Conservation (phyloP, 2,888 invertebrate species). For the Cephalotes varians region DNA sequence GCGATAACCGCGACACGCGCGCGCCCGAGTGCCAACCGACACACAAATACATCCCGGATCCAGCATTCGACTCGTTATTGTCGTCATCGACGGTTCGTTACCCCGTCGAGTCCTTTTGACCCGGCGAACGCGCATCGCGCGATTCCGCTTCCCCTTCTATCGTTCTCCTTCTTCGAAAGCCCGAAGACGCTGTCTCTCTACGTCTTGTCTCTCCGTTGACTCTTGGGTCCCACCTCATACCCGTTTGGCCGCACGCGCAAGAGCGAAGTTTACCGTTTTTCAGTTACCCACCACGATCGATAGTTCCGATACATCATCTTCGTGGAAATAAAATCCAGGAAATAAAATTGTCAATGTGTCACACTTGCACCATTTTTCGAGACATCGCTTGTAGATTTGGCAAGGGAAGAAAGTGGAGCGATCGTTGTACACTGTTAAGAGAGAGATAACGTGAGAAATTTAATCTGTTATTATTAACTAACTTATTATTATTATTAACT, state of each 20-base stretch:
- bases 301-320: slow-evolving; percentile 30
- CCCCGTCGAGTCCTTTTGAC: slow-evolving; percentile 68
- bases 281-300: slow-evolving; percentile 29
- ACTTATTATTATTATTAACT: slow-evolving; percentile 5
- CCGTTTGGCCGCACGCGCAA: slow-evolving; percentile 4
- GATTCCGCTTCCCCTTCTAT: slow-evolving; percentile 17
- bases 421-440: neutral
- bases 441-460: neutral
- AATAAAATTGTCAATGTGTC: slow-evolving; percentile 43
- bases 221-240: slow-evolving; percentile 1
- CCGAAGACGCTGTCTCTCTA: neutral
- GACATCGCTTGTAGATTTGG: neutral
- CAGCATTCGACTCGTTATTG: slow-evolving; percentile 66
- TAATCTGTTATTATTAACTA: slow-evolving; percentile 17
- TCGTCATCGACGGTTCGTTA: slow-evolving; percentile 68
- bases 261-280: slow-evolving; percentile 30
- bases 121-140: slow-evolving; percentile 56
- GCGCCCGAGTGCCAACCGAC: slow-evolving; percentile 38
- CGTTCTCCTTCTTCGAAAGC: slow-evolving; percentile 9
- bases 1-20: slow-evolving; percentile 57
- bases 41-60: slow-evolving; percentile 61
- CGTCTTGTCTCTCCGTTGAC: slow-evolving; percentile 26
- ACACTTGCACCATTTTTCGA: slow-evolving; percentile 9
- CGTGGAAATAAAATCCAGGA: slow-evolving; percentile 29
- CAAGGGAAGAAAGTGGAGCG: too few relatives aligned